Conservation (phyloP, 2,888 invertebrate genomes). For the Caenorhabditis angaria region DNA sequence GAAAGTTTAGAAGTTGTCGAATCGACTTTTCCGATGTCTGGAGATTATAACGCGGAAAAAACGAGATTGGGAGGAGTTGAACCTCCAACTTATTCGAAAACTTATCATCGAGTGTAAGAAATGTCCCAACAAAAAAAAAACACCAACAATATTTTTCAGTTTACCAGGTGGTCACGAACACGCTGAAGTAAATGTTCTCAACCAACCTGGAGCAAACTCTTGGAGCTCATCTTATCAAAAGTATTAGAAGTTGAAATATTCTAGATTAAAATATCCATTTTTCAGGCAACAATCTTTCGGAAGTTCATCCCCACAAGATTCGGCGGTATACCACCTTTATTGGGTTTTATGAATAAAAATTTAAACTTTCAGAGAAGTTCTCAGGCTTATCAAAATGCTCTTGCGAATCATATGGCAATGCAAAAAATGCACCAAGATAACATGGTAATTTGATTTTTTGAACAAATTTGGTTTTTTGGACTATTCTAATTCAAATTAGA, state of each 20-base stretch:
- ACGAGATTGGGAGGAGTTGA: conserved; percentile 15
- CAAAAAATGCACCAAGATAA: conserved; percentile 9
- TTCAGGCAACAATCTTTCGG: conserved; percentile 37
- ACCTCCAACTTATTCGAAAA: conserved; percentile 28
- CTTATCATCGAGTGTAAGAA: conserved; percentile 33
- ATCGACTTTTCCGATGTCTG: conserved; percentile 22
- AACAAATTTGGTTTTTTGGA: background rate
- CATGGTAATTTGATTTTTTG: background rate
- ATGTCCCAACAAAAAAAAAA: background rate
- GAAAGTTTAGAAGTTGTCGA: conserved; percentile 18
- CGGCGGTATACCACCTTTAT: conserved; percentile 27
- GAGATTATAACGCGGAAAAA: conserved; percentile 27
- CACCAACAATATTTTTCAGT: conserved; percentile 10
- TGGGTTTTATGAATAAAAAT: conserved; percentile 22
- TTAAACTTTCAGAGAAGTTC: background rate
- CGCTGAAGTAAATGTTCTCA: conserved; percentile 27
- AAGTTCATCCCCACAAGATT: conserved; percentile 20
- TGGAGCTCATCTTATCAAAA: conserved; percentile 34
- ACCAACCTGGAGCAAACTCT: conserved; percentile 29
- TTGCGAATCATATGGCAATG: conserved; percentile 32
- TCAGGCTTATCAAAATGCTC: conserved; percentile 31
- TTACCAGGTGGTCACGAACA: conserved; percentile 37
- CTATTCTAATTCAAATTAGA: background rate
- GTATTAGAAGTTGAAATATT: conserved; percentile 12
- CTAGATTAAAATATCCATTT: no score